Base-by-base conservation (phyloP, 92 coral and sea anemone species). In the Paramuricea clavata region DNA sequence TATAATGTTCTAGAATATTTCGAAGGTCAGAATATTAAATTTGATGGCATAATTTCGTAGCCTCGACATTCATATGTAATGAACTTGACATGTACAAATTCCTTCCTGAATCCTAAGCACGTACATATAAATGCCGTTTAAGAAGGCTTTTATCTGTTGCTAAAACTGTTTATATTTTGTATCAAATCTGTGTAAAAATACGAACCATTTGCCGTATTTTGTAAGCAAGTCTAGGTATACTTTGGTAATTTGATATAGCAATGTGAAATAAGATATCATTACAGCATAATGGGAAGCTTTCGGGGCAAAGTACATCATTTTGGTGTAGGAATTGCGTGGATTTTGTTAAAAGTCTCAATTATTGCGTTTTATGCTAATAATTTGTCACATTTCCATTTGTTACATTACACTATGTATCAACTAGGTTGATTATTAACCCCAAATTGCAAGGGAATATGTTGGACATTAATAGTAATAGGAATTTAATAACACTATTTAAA, bases 111-210 rank as follows among this genome's bases (percentile, higher is more conserved):
- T 60, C 1, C 61, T 60, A 31, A 21, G 68, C 21, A 2, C 0
- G 0, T 4, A 22, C 7, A 12, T 12, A 27, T 11, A 8, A 60
- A 60, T 60, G 68, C 6, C 31, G 10, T 4, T 22, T 60, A 1
- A 22, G 10, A 25, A 22, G 15, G 21, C 31, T 17, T 10, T 21
- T 9, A 10, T 60, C 31, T 60, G 31, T 21, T n/a, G 31, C 12
- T 15, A 60, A 12, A 60, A 10, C 12, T 60, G 68, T 17, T 2
- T 60, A 23, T 5, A 27, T n/a, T 12, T 28, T 82, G 26, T 36
- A 69, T 71, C 78, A 73, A 83, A 83, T 79, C 72, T 47, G 13
- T 15, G 13, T 47, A 10, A 6, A 10, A 47, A 47, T 47, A 6
- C 7, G 54, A 47, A 47, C 54, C 7, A 47, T 47, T 47, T 47